Conservation (phyloP, 2,888 invertebrate genomes). For the Agriopis aurantiaria region DNA sequence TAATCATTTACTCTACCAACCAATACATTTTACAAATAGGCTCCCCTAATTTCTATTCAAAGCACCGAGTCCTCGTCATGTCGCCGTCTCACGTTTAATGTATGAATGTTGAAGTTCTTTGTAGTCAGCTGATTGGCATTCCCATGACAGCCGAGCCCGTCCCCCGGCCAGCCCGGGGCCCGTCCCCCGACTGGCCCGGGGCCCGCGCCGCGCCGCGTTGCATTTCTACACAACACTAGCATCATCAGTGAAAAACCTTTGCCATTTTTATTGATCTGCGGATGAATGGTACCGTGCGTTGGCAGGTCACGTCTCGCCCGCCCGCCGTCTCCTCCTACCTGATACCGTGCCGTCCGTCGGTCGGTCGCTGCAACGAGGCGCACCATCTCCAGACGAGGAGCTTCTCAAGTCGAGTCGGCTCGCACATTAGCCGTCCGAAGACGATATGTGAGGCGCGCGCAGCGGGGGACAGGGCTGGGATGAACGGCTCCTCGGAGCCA, state of each 20-base stretch:
- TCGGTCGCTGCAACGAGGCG: slow-evolving; percentile 14
- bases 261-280: slow-evolving; percentile 72
- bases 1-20: too few species aligned
- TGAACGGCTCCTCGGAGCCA: slow-evolving; percentile 52
- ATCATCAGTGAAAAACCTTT: slow-evolving; percentile 53
- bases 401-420: slow-evolving; percentile 3
- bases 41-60: too few species aligned
- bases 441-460: slow-evolving; percentile 45
- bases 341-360: neutral
- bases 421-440: slow-evolving; percentile 21
- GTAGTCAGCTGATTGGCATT: slow-evolving; percentile 81
- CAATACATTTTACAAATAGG: too few species aligned
- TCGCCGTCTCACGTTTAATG: slow-evolving; percentile 31
- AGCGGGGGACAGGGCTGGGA: slow-evolving; percentile 53
- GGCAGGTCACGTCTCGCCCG: slow-evolving; percentile 35
- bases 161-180: slow-evolving; percentile 23
- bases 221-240: slow-evolving; percentile 59
- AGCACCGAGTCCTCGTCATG: neutral
- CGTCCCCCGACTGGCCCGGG: slow-evolving; percentile 19
- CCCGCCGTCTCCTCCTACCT: neutral
- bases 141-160: slow-evolving; percentile 46
- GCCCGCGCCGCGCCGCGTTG: slow-evolving; percentile 5
- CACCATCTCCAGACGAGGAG: neutral
- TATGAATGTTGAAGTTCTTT: slow-evolving; percentile 61
- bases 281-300: slow-evolving; percentile 51